phyloP scores from a whole-genome alignment of 2,113 vertebrate genomes.

The Alosa alosa region DNA sequence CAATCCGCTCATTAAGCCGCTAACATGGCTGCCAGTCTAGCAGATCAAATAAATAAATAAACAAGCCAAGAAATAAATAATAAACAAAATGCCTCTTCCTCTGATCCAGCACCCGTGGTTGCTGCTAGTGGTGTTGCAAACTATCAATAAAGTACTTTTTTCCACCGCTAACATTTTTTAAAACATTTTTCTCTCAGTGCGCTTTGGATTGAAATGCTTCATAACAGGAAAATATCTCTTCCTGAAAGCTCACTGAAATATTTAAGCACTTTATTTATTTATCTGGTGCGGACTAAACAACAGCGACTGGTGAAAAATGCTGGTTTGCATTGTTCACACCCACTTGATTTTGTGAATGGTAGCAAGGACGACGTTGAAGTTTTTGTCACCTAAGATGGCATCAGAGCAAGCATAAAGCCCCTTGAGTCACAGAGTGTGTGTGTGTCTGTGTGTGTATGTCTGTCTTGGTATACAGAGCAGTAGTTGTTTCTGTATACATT shows the following conservation, averaged over 20 bases:
- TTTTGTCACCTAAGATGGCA: background rate
- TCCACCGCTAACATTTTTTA: background rate
- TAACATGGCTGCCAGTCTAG: background rate
- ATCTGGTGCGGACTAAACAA: background rate
- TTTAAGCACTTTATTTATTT: conserved; percentile 22
- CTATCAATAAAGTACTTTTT: background rate
- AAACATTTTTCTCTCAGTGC: background rate
- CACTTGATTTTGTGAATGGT: background rate
- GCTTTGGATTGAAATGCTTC: background rate
- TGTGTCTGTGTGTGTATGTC: background rate
- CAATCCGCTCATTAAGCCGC: background rate
- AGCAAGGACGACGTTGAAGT: background rate
- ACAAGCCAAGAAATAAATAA: background rate
- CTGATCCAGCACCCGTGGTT: background rate
- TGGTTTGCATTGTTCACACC: background rate
- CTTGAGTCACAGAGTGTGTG: background rate
- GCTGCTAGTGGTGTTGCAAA: background rate
- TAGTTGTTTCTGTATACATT: too few relatives aligned
- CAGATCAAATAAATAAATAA: background rate
- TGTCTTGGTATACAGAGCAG: too few relatives aligned
- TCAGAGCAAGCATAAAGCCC: background rate
- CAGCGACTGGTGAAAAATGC: background rate
- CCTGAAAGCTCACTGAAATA: conserved; percentile 27
- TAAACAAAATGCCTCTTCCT: background rate
- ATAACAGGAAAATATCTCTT: conserved; percentile 10